Conservation (phyloP, 2,113 vertebrate species). For the Psilopsiagon aymara region DNA sequence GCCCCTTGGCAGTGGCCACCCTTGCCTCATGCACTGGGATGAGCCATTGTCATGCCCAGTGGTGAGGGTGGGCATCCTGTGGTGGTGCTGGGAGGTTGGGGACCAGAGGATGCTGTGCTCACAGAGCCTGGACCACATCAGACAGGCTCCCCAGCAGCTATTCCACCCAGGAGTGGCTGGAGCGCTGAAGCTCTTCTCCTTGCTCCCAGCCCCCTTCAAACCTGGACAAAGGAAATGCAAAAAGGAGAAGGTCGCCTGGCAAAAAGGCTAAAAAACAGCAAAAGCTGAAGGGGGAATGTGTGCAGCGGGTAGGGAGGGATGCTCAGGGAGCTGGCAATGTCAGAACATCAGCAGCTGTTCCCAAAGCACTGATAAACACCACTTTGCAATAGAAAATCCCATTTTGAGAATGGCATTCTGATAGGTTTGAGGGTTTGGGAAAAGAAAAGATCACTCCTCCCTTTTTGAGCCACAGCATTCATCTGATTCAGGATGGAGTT, state of each 20-base stretch:
- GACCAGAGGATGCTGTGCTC: not conserved
- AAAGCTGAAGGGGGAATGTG: not conserved
- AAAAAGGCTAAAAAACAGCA: not conserved
- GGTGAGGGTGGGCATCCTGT: not conserved
- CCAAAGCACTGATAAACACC: not conserved
- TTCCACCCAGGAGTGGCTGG: accelerated
- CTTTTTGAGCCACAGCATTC: not conserved
- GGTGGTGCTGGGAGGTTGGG: accelerated
- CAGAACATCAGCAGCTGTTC: not conserved
- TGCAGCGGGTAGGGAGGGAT: not conserved
- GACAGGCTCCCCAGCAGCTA: accelerated
- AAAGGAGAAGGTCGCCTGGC: not conserved
- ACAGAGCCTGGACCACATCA: not conserved
- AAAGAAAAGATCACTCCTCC: not conserved
- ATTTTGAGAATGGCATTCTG: not conserved
- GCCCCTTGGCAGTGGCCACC: not conserved
- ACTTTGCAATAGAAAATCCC: not conserved
- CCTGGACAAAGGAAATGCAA: not conserved
- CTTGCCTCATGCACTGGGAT: accelerated
- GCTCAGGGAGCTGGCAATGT: not conserved
- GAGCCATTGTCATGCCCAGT: accelerated
- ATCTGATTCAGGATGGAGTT: not conserved
- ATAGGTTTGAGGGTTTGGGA: not conserved
- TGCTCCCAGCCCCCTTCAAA: not conserved
- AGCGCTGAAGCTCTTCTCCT: not conserved